Evolutionary conservation across 2,888 invertebrate genomes (phyloP).

Genomic region (Allophyes oxyacanthae): DNA sequence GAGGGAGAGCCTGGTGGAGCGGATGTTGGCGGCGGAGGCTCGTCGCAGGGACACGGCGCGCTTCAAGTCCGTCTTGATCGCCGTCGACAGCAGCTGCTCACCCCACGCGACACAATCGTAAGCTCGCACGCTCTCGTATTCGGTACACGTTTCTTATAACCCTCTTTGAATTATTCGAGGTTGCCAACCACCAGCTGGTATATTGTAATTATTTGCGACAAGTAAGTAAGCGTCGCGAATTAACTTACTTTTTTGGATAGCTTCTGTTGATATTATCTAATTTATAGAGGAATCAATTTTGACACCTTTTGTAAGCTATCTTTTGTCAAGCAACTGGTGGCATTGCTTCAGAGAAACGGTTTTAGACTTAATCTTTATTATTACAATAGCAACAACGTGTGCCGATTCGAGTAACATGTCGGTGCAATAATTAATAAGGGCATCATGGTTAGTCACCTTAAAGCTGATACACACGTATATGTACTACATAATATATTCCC

Average conservation of each 20-base stretch:
- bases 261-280: neutral
- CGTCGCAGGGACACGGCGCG: constrained; percentile 83
- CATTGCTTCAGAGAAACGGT: too few species aligned
- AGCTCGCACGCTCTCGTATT: constrained; percentile 49
- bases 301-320: neutral
- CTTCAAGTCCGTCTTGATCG: constrained; percentile 93
- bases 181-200: too few species aligned
- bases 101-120: constrained; percentile 64
- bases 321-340: neutral
- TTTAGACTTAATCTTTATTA: neutral
- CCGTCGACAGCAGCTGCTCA: constrained; percentile 93
- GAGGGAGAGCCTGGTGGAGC: constrained; percentile 76
- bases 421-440: constrained; percentile 70
- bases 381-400: constrained; percentile 54
- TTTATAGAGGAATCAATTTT: too few species aligned
- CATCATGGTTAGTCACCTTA: constrained; percentile 71
- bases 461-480: constrained; percentile 49
- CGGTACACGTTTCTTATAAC: constrained; percentile 43
- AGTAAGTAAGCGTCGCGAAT: too few species aligned
- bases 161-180: neutral
- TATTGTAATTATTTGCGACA: too few species aligned
- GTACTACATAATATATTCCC: constrained; percentile 27
- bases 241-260: neutral
- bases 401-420: constrained; percentile 58
- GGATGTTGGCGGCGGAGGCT: constrained; percentile 84